Evolutionary conservation across 2,797 vertebrate genomes (phyloP), one percentile per base, ranked within the genome.

Genomic region (Neoniphon sammara): DNA sequence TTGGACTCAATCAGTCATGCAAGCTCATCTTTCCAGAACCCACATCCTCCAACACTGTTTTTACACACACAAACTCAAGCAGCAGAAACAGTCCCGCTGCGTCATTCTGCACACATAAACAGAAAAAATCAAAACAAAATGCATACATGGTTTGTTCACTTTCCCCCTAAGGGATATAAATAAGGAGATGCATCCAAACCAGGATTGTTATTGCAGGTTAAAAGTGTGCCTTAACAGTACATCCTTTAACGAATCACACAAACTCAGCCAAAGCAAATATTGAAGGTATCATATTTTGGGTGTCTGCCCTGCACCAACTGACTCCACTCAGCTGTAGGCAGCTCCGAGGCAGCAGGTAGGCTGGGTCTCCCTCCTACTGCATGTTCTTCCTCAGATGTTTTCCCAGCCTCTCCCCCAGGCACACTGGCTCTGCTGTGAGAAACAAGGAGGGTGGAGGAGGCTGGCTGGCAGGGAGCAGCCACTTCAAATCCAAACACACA

Each of bases 401-500:
- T 80, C 89, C 78, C 77, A 70, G 77, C 77, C 69, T 84, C 66
- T 53, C 63, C 59, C 74, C 7, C 57, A 69, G 66, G 64, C 85
- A 84, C 80, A 89, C 78, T 81, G 72, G 59, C 73, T 80, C 70
- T 77, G 82, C 88, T 88, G 84, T 90, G 67, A 83, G 82, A 78
- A 60, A 74, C 47, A 23, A 27, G 15, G 50, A 70, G 78, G 85
- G 80, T 9, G 80, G 81, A 87, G 86, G 77, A 84, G 77, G 64
- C 75, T 18, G 63, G 73, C 84, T 83, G 88, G 85, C 81, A 81
- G 67, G 64, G 71, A 86, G 67, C 64, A 83, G 67, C 69, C 65
- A 54, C 84, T 86, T 83, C 61, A 75, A 80, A 78, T 85, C 66
- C 87, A 85, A 81, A 89, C 17, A 84, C 57, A 10, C 70, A 79